Evolutionary conservation across 2,797 vertebrate species (phyloP).

Genomic region (Oceanodroma leucorhoa): DNA sequence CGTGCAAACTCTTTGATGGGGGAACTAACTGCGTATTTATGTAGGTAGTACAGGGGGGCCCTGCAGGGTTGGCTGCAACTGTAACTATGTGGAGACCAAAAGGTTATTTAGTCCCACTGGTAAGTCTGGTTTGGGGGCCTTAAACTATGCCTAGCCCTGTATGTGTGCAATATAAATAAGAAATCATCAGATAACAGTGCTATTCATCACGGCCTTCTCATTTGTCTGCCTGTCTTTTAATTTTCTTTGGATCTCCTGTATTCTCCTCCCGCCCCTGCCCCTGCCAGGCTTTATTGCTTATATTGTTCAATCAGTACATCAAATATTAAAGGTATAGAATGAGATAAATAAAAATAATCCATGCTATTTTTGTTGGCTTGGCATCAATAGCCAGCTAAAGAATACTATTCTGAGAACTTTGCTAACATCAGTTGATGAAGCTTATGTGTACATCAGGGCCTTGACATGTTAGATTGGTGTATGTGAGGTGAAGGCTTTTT

Average conservation of each 20-base stretch:
- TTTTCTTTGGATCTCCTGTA: background rate
- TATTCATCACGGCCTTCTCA: background rate
- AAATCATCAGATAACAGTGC: background rate
- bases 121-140: background rate
- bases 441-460: background rate
- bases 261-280: background rate
- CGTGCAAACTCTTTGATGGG: accelerated
- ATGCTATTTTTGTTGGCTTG: background rate
- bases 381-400: background rate
- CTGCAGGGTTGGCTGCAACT: background rate
- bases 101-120: background rate
- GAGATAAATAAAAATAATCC: background rate
- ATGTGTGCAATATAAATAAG: background rate
- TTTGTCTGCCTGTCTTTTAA: background rate
- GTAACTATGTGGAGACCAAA: background rate
- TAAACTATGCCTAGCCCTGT: background rate
- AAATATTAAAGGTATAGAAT: background rate
- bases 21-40: background rate
- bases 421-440: background rate
- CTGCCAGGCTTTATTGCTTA: background rate
- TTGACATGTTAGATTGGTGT: background rate
- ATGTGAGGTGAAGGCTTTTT: background rate
- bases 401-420: background rate
- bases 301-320: background rate
- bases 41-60: accelerated